Evolutionary conservation across 2,113 vertebrate species (phyloP).

Genomic region (Cryptoleucopteryx plumbea): DNA sequence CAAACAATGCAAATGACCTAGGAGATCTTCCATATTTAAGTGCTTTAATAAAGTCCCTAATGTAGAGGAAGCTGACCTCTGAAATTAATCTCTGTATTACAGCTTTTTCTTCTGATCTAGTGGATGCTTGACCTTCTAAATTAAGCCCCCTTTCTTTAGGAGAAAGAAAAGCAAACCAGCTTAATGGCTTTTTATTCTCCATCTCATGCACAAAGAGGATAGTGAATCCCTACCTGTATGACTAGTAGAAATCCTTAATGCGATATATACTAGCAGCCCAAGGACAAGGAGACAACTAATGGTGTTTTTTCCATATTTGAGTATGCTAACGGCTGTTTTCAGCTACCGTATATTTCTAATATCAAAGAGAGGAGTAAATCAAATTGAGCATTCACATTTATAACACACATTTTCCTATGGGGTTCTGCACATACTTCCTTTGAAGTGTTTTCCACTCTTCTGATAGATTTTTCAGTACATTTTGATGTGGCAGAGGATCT

Average conservation of each 20-base stretch:
- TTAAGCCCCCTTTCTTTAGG: neutral
- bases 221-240: neutral
- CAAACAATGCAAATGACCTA: neutral
- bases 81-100: neutral
- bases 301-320: neutral
- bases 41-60: neutral
- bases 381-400: conserved; percentile 8
- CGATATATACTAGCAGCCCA: neutral
- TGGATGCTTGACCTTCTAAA: neutral
- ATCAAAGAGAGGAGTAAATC: conserved; percentile 11
- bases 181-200: neutral
- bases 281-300: neutral
- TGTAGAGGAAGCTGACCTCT: neutral
- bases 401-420: neutral
- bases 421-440: neutral
- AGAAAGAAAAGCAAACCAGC: neutral
- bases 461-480: neutral
- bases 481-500: neutral
- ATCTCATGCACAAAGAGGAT: neutral
- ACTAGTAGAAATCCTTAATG: neutral
- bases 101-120: neutral
- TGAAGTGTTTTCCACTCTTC: conserved; percentile 5
- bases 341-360: neutral
- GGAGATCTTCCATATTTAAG: neutral
- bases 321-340: neutral